Evolutionary conservation across 2,888 invertebrate species (phyloP).

Genomic region (Heteromyza rotundicornis): DNA sequence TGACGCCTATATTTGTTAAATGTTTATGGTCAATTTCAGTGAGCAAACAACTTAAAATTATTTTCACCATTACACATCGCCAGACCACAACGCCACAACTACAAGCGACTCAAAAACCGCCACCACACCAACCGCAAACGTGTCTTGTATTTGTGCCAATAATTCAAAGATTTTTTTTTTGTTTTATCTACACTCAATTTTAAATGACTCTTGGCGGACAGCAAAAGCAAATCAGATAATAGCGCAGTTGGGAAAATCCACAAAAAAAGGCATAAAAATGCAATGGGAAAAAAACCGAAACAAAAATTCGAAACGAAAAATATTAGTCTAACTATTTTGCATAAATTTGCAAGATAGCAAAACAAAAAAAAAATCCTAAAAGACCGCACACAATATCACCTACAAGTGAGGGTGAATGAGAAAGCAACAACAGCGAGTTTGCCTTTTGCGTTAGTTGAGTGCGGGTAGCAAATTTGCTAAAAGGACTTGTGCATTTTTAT

Average conservation of each 20-base stretch:
- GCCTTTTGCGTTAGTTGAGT: neutral
- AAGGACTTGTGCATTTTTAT: too few relatives aligned
- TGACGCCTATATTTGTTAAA: too few relatives aligned
- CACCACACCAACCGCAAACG: neutral
- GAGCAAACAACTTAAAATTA: neutral
- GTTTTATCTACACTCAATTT: conserved; percentile 11
- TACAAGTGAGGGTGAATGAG: too few relatives aligned
- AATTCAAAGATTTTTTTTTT: conserved; percentile 37
- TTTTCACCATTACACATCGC: too few relatives aligned
- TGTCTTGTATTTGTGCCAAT: conserved; percentile 44
- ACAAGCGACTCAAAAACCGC: neutral
- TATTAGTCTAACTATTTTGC: conserved; percentile 4
- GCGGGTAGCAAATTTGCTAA: too few relatives aligned
- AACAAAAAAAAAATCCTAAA: neutral
- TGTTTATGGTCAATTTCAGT: neutral
- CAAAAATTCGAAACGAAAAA: neutral
- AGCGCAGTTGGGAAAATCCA: too few relatives aligned
- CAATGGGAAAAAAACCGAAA: neutral
- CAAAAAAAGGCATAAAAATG: too few relatives aligned
- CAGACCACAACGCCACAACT: neutral
- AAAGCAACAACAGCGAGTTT: neutral
- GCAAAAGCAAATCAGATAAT: neutral
- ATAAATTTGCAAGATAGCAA: neutral
- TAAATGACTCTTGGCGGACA: conserved; percentile 13
- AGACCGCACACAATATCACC: neutral